Evolutionary conservation across 2,113 vertebrate genomes (phyloP), one percentile per base, ranked within the genome.

Genomic region (Hyla sarda): DNA sequence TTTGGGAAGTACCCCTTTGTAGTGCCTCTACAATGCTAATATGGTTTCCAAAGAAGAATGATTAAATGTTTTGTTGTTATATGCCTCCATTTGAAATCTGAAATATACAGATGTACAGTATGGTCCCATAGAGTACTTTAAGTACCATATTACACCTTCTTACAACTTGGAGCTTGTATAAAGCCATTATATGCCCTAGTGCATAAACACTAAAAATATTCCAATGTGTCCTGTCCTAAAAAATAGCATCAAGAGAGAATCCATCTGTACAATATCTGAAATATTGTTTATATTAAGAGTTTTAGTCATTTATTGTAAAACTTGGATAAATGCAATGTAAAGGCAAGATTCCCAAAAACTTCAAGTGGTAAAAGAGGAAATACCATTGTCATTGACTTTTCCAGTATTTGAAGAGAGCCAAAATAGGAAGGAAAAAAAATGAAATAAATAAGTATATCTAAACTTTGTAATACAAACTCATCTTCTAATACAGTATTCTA

Each of bases 181-280:
- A 7, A 62, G 23, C 25, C n/a, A 28, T 69, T 32, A 34, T 69
- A 60, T 25, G 56, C 23, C n/a, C n/a, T 2, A 14, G n/a, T 65
- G 13, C 12, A 28, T 25, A 10, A 77, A 16, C 28, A 2, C 28
- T 32, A 30, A 21, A 7, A 54, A 3, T n/a, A n/a, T n/a, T n/a
- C n/a, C n/a, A n/a, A n/a, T n/a, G n/a, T n/a, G 14, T 28, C 12
- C 50, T 37, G 50, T 25, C 23, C 21, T 30, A 78, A 58, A n/a
- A 78, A 58, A 32, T 78, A 23, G 9, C 32, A 54, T 56, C 7
- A 14, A 78, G 28, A 52, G 12, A 34, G 34, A 30, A 52, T 77
- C 12, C 75, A 78, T 78, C 76, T 78, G 76, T 52, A 19, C 30
- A 78, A 52, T 34, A 58, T 58, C 50, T 58, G 25, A 14, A 74